Evolutionary conservation across 2,797 vertebrate genomes (phyloP).

Genomic region (Vespertilio murinus): DNA sequence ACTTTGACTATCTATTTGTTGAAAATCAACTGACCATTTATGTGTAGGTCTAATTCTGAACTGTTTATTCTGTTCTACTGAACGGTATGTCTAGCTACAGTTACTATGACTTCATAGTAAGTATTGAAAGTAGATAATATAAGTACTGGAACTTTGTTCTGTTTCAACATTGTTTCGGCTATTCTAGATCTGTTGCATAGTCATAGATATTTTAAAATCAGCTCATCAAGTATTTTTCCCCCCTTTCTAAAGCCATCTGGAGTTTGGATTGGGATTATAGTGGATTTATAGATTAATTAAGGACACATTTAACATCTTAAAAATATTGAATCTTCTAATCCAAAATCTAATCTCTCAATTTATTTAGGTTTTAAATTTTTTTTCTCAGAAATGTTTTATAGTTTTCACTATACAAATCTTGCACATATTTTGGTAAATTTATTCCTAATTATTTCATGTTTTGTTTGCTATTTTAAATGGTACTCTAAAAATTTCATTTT

Average conservation of each 20-base stretch:
- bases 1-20: background rate
- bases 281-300: constrained; percentile 77
- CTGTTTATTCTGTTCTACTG: background rate
- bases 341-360: constrained; percentile 69
- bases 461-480: constrained; percentile 63
- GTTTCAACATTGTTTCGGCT: constrained; percentile 66
- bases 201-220: constrained; percentile 67
- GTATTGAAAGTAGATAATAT: constrained; percentile 48
- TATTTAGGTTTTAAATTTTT: constrained; percentile 63
- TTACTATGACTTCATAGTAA: background rate
- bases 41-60: background rate
- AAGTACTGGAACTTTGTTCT: constrained; percentile 47
- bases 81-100: background rate
- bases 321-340: constrained; percentile 70
- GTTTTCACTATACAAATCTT: constrained; percentile 62
- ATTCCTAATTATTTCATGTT: constrained; percentile 70
- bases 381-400: constrained; percentile 63
- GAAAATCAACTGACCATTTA: background rate
- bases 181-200: constrained; percentile 67
- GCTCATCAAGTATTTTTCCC: constrained; percentile 26
- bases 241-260: constrained; percentile 62
- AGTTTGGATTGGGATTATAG: constrained; percentile 72
- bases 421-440: constrained; percentile 66
- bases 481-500: constrained; percentile 63
- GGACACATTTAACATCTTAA: constrained; percentile 74